Evolutionary conservation across 2,113 vertebrate species (phyloP).

Genomic region (Corythornis vintsioides): DNA sequence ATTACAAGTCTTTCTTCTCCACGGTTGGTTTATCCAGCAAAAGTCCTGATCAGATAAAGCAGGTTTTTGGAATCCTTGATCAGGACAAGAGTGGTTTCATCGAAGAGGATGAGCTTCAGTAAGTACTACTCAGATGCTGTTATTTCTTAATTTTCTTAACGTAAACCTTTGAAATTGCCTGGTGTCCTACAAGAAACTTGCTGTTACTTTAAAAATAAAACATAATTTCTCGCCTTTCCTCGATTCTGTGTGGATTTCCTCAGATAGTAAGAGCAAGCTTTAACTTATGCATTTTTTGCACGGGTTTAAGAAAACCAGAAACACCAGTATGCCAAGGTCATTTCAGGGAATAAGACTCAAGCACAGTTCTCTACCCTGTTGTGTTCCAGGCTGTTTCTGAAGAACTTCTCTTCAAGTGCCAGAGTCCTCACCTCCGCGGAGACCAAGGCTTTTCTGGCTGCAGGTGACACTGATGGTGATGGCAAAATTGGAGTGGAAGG

Average conservation of each 20-base stretch:
- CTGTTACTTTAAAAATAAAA: neutral
- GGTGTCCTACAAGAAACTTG: neutral
- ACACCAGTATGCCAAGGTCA: neutral
- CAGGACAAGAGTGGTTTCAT: constrained; percentile 86
- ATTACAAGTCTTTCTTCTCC: constrained; percentile 82
- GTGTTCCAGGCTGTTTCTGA: constrained; percentile 80
- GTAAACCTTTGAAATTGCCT: neutral
- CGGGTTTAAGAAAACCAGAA: neutral
- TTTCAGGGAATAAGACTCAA: neutral
- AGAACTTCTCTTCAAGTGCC: constrained; percentile 81
- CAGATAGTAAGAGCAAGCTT: neutral
- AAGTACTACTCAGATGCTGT: constrained; percentile 33
- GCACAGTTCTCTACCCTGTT: neutral
- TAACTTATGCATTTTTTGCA: neutral
- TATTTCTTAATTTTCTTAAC: neutral
- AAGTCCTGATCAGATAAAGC: constrained; percentile 75
- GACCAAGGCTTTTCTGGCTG: constrained; percentile 81
- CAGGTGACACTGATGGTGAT: constrained; percentile 84
- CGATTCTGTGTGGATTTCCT: neutral
- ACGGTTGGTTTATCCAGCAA: constrained; percentile 80
- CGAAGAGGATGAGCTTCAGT: constrained; percentile 87
- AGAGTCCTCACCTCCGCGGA: constrained; percentile 79
- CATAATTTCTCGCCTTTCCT: neutral
- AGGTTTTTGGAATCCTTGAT: constrained; percentile 83
- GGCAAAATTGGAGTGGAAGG: constrained; percentile 87